These are phyloP conservation scores for Ischnura elegans DNA, from an alignment of 2,888 invertebrate genomes.

Conservation along the genomic window DNA sequence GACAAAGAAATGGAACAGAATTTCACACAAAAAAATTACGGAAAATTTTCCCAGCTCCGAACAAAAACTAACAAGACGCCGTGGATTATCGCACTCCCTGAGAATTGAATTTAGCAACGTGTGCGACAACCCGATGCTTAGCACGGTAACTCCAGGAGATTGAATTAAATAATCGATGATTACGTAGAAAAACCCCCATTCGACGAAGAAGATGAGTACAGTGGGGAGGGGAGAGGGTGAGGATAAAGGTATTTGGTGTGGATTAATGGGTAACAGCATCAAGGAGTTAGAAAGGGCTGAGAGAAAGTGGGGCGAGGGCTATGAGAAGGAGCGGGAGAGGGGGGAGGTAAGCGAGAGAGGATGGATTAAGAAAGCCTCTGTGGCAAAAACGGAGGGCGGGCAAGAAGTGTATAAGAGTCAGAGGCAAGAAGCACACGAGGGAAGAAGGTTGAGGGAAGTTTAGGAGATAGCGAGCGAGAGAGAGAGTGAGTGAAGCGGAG, in stretches of 20 bases:
- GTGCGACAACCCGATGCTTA: not conserved
- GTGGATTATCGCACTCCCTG: not conserved
- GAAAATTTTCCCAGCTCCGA: not conserved
- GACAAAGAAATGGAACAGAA: not conserved
- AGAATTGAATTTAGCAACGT: not conserved
- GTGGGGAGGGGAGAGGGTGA: not conserved
- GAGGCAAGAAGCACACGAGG: slow-evolving; percentile 15
- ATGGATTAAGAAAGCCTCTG: slow-evolving; percentile 23
- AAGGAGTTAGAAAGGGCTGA: slow-evolving; percentile 5
- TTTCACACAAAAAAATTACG: not conserved
- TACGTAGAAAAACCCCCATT: not conserved
- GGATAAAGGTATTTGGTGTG: slow-evolving; percentile 44
- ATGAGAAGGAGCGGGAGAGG: not conserved
- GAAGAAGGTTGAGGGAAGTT: slow-evolving; percentile 30
- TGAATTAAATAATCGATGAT: not conserved
- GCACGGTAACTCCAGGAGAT: not conserved
- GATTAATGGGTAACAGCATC: slow-evolving; percentile 49
- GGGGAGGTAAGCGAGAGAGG: not conserved
- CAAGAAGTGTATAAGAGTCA: slow-evolving; percentile 26
- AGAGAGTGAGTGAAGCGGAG: not conserved
- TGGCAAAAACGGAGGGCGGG: slow-evolving; percentile 24
- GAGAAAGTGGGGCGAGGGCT: not conserved
- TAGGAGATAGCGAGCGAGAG: slow-evolving; percentile 26
- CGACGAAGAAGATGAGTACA: not conserved
- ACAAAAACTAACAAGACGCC: not conserved